Percentiles rank a stretch among this genome's conserved stretches.
Evolutionary conservation across 1,140 invertebrate genomes (phyloP).

Genomic region (Anoplolepis gracilipes): DNA sequence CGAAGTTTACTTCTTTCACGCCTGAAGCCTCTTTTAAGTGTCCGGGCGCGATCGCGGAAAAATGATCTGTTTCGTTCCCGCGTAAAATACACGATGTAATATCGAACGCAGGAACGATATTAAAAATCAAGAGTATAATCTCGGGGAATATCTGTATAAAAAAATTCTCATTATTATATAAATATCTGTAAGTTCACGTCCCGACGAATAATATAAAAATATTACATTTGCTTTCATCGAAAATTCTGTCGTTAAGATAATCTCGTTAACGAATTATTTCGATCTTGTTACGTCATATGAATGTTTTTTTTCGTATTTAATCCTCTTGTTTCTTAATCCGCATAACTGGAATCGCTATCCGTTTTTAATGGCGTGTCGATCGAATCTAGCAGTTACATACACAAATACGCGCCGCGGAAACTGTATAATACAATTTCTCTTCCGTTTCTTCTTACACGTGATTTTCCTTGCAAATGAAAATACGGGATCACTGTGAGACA

Average conservation of each 20-base stretch:
- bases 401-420: background rate
- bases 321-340: background rate
- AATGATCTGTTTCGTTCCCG: slow-evolving; percentile 37
- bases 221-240: background rate
- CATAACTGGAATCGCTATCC: background rate
- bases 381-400: slow-evolving; percentile 24
- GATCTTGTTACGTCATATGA: slow-evolving; percentile 20
- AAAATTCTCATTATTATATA: background rate
- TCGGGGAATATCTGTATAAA: background rate
- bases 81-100: too few species aligned
- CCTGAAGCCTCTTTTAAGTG: slow-evolving; percentile 51
- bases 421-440: slow-evolving; percentile 26
- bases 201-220: background rate
- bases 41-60: slow-evolving; percentile 40
- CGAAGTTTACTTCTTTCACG: slow-evolving; percentile 56
- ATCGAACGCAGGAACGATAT: background rate
- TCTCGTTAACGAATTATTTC: background rate
- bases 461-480: background rate
- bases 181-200: background rate
- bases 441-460: background rate
- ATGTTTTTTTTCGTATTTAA: background rate
- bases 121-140: slow-evolving; percentile 5
- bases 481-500: background rate
- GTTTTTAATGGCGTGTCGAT: slow-evolving; percentile 22
- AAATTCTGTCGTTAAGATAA: background rate